Evolutionary conservation across 1,140 invertebrate species (phyloP), one percentile per base, ranked within the genome.

Genomic region (Pseudoatta argentina): DNA sequence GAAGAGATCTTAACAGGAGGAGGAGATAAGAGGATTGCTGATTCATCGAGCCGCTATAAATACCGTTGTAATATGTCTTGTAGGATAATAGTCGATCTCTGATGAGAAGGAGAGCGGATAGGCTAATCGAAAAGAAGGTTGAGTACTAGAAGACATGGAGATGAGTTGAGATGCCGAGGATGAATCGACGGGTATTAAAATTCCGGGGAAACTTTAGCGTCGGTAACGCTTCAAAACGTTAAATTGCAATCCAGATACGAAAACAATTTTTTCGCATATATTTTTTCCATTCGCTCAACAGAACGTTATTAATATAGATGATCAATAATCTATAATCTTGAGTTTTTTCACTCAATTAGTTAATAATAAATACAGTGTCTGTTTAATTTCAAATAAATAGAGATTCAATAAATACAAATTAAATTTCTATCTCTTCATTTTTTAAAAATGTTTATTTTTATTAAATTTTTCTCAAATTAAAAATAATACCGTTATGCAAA

Each of bases 191-290:
- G 71, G 55, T 91, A 92, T 91, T 85, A 75, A 92, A 91, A 91
- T 92, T 88, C 78, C 90, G 55, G 48, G 39, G 24, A 34, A 72
- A 39, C 75, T 27, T 24, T 1, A 24, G 24, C 24, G 24, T 24
- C 51, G 5, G 12, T 59, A 21, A 51, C 12, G 39, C 95, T 94
- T 6, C 94, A 99, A 98, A 98, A 92, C 97, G 18, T 71, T 71
- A 81, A 81, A 71, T 71, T 21, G 64, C 64, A 3, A 39, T 5
- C 77, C 64, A 69, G 4, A 44, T 27, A 14, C 3, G n/a, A 14
- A 55, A 21, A 75, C 30, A 10, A 64, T 24, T 30, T 39, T 53
- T 30, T 12, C 44, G 39, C n/a, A 3, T 34, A 14, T 64, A 24
- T n/a, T 34, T 53, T 53, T 67, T 1, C 4, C 8, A 39, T 77